Percentiles rank a stretch among this genome's conserved stretches.
Evolutionary conservation across 2,113 vertebrate species (phyloP).

Genomic region (Plectropomus leopardus): DNA sequence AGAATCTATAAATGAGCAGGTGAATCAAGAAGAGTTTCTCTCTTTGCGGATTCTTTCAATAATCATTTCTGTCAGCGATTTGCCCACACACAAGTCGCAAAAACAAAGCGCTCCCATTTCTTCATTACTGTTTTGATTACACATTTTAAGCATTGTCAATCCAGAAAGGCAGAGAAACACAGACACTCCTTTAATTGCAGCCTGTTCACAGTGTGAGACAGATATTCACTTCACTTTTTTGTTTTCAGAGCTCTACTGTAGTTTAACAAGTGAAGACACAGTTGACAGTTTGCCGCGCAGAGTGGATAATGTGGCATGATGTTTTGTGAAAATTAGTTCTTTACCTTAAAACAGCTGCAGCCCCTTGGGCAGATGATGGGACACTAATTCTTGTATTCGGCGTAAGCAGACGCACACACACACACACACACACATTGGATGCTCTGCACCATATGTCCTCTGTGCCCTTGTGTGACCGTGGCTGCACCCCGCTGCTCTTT

Average conservation of each 20-base stretch:
- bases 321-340: not conserved
- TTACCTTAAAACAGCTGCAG: slow-evolving; percentile 30
- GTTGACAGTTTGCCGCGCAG: not conserved
- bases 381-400: slow-evolving; percentile 16
- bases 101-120: not conserved
- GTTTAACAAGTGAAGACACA: slow-evolving; percentile 4
- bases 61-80: not conserved
- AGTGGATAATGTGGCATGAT: not conserved
- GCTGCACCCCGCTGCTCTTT: slow-evolving; percentile 67
- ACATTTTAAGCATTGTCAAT: slow-evolving; percentile 4
- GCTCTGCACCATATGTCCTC: slow-evolving; percentile 65
- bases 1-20: not conserved
- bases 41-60: not conserved
- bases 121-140: slow-evolving; percentile 12
- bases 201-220: not conserved
- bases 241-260: not conserved
- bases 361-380: slow-evolving; percentile 16
- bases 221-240: not conserved
- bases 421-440: slow-evolving; percentile 14
- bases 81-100: not conserved
- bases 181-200: not conserved
- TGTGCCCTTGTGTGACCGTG: slow-evolving; percentile 69
- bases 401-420: slow-evolving; percentile 14
- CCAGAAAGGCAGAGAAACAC: not conserved
- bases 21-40: not conserved